phyloP scores from a whole-genome alignment of 2,797 vertebrate genomes.

The Furcifer pardalis region DNA sequence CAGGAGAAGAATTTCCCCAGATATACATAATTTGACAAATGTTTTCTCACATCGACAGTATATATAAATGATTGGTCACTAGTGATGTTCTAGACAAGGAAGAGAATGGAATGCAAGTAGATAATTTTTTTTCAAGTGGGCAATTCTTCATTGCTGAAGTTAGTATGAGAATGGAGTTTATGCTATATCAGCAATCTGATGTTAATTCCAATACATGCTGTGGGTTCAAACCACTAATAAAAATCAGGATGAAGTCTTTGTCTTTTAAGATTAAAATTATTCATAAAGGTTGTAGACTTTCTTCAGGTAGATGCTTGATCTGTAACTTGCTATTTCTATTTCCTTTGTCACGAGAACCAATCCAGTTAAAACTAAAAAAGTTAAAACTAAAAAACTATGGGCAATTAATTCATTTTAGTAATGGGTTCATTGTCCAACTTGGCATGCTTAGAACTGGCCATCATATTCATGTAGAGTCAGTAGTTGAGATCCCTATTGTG shows the following conservation, averaged over 20 bases:
- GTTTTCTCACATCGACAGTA: neutral
- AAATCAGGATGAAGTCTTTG: neutral
- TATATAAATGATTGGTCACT: neutral
- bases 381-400: neutral
- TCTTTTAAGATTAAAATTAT: conserved; percentile 14
- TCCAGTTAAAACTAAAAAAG: conserved; percentile 17
- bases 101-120: neutral
- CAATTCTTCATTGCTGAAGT: neutral
- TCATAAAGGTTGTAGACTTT: neutral
- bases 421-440: conserved; percentile 10
- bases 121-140: neutral
- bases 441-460: neutral
- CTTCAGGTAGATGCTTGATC: neutral
- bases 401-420: conserved; percentile 5
- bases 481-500: conserved; percentile 22
- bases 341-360: neutral
- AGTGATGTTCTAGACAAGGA: neutral
- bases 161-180: neutral
- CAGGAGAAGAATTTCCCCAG: neutral
- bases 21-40: neutral
- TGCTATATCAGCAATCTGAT: neutral
- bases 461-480: conserved; percentile 23
- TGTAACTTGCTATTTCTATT: neutral
- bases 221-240: conserved; percentile 17
- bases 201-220: neutral